Evolutionary conservation across 2,113 vertebrate species (phyloP).

Genomic region (Helogale parvula): DNA sequence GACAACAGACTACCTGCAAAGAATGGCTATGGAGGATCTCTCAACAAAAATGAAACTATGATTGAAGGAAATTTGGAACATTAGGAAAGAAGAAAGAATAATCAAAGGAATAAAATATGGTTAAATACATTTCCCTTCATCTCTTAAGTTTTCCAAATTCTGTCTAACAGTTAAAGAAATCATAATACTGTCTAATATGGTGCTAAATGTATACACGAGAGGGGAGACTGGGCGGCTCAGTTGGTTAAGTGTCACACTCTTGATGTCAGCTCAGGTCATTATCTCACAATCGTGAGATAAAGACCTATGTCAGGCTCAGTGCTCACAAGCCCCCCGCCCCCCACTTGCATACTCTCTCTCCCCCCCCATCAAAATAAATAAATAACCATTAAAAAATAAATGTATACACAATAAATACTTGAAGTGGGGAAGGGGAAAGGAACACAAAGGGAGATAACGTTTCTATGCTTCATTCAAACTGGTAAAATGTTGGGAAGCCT

Average conservation of each 20-base stretch:
- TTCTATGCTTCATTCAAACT: background rate
- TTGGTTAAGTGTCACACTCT: too few species aligned
- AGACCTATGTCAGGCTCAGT: too few species aligned
- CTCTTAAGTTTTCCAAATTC: constrained; percentile 10
- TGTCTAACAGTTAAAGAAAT: background rate
- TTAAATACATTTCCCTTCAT: background rate
- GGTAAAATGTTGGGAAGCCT: background rate
- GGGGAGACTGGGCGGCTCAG: too few species aligned
- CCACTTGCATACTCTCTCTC: too few species aligned
- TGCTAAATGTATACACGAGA: background rate
- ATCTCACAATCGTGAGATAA: too few species aligned
- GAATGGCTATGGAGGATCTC: background rate
- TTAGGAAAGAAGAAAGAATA: background rate
- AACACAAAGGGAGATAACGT: background rate
- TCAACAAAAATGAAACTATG: background rate
- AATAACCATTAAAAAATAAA: background rate
- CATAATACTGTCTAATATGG: background rate
- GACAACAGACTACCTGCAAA: background rate
- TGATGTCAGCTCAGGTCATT: too few species aligned
- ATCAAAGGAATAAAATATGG: background rate
- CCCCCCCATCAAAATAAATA: too few species aligned
- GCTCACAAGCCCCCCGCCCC: too few species aligned
- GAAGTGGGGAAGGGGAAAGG: background rate
- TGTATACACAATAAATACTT: background rate
- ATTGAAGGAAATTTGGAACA: background rate